Conservation (phyloP, 53 echinoderm and acorn worm genomes). For the Arbacia lixula region DNA sequence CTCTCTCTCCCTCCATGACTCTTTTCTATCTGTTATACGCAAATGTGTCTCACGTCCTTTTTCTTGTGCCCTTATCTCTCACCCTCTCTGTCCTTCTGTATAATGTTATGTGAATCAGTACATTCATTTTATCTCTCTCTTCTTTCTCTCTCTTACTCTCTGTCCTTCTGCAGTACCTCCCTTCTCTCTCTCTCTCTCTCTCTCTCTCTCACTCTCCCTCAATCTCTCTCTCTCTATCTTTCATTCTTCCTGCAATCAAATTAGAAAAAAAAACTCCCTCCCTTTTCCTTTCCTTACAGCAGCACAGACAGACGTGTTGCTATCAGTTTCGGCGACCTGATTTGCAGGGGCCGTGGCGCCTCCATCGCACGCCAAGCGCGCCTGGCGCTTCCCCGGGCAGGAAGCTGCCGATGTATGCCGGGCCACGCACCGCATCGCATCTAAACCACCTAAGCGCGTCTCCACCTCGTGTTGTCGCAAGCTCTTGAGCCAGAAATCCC, state of each 20-base stretch:
- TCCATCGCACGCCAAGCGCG: not conserved
- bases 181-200: not conserved
- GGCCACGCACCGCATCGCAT: conserved; percentile 45
- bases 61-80: no score
- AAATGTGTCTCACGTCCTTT: no score
- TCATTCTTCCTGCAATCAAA: no score
- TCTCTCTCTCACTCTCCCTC: conserved; percentile 10
- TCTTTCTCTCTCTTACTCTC: not conserved
- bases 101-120: not conserved
- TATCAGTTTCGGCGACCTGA: conserved; percentile 46
- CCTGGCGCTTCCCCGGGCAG: conserved; percentile 32
- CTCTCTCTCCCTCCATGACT: conserved; percentile 14
- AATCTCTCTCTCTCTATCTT: no score
- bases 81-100: not conserved
- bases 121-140: not conserved
- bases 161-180: not conserved
- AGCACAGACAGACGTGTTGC: conserved; percentile 23
- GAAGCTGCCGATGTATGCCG: conserved; percentile 39
- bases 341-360: conserved; percentile 32
- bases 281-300: not conserved
- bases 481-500: conserved; percentile 47
- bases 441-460: conserved; percentile 45
- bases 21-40: no score
- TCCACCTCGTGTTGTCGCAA: conserved; percentile 49
- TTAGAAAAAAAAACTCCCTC: no score